Conservation (phyloP, 2,113 vertebrate species). For the Crotophaga sulcirostris region DNA sequence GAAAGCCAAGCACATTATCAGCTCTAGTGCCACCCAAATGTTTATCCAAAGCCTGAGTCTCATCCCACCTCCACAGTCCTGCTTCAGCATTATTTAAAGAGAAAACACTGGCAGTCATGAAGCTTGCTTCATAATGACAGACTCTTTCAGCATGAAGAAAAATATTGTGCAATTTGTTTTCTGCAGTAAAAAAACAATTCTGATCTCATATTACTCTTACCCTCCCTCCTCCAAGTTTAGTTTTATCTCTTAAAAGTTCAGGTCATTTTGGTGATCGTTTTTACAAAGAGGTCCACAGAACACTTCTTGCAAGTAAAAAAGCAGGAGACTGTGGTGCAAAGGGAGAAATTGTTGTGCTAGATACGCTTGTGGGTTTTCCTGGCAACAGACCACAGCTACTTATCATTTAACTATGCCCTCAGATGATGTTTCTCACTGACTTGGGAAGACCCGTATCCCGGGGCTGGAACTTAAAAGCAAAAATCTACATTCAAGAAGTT, state of each 20-base stretch:
- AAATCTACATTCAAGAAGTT: background rate
- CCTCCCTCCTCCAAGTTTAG: background rate
- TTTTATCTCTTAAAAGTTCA: background rate
- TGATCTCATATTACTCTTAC: background rate
- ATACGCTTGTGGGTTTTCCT: background rate
- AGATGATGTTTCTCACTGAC: background rate
- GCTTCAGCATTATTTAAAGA: background rate
- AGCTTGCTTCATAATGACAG: constrained; percentile 20
- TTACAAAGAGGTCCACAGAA: background rate
- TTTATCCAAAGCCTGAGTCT: background rate
- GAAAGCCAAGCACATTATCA: background rate
- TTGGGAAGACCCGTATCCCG: background rate
- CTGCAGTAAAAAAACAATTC: background rate
- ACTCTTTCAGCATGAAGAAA: background rate
- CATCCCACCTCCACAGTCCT: background rate
- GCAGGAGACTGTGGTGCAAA: background rate
- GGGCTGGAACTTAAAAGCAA: background rate
- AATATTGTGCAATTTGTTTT: constrained; percentile 39
- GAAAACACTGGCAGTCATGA: constrained; percentile 45
- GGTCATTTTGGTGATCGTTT: background rate
- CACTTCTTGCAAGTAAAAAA: background rate
- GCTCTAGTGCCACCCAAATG: background rate
- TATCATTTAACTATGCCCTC: background rate
- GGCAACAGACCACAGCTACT: background rate
- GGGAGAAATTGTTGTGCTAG: background rate